Evolutionary conservation across 2,888 invertebrate species (phyloP), one percentile per base, ranked within the genome.

Genomic region (Folsomia manolachei): DNA sequence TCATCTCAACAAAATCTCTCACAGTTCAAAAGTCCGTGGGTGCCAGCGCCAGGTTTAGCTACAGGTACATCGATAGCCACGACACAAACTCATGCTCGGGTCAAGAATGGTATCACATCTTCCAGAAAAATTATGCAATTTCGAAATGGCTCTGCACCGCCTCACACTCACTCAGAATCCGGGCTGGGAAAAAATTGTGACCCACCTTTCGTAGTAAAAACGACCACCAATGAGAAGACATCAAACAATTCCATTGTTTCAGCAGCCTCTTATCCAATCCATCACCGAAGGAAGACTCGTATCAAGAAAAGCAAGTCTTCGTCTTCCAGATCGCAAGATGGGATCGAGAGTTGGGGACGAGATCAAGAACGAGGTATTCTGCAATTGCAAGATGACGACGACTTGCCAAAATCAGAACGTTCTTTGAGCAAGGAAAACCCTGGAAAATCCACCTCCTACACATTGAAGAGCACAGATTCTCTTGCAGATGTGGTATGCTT

Each of bases 401-500:
- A 65, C 56, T 61, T 2, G 19, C 63, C 21, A 61, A 52, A 11
- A 51, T 69, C 26, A 14, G 27, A 1, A 72, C 9, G 2, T 1
- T 63, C 9, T 1, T 11, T 1, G n/a, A 61, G 60, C 56, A 25
- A 14, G 19, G 56, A 52, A 27, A 14, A n/a, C 64, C 61, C 60
- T 67, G 19, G 39, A 72, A 23, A n/a, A 21, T 14, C 19, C n/a
- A 14, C 56, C 21, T 18, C 19, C 18, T 74, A 78, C 62, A 71
- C 27, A 24, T 68, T 80, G 11, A 68, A 78, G 52, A 66, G 74
- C 2, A 80, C 79, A 63, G 80, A 80, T 62, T 80, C 80, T 1
- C 67, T 80, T n/a, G 72, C 77, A 0, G 77, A 79, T 69, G 80
- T 80, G 51, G 80, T 80, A 39, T 39, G 39, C 7, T 39, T 14